Conservation (phyloP, 1,140 invertebrate species). For the Drosophila malerkotliana region DNA sequence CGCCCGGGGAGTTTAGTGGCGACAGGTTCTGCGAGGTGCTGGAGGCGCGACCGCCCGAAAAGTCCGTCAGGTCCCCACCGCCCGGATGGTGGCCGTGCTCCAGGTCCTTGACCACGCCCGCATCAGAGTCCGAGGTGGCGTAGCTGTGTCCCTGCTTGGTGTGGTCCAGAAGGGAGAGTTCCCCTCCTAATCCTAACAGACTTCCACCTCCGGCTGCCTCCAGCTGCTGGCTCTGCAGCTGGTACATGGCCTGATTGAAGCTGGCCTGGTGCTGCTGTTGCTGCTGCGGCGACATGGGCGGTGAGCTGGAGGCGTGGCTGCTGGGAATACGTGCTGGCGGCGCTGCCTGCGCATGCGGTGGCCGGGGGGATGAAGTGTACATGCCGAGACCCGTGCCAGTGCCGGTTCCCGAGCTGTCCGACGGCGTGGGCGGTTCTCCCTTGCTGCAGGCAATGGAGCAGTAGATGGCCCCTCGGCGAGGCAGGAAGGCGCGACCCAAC, state of each 20-base stretch:
- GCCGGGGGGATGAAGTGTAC: conserved; percentile 79
- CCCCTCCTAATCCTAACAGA: conserved; percentile 39
- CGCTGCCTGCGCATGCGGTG: conserved; percentile 28
- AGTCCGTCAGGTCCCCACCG: conserved; percentile 71
- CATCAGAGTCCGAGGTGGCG: conserved; percentile 75
- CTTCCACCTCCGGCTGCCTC: conserved; percentile 55
- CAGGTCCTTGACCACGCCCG: conserved; percentile 75
- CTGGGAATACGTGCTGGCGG: conserved; percentile 70
- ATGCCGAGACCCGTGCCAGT: conserved; percentile 73
- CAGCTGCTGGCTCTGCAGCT: conserved; percentile 79
- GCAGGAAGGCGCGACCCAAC: conserved; percentile 96
- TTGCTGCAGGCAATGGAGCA: conserved; percentile 97
- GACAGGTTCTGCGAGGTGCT: conserved; percentile 79
- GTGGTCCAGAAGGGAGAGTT: conserved; percentile 43
- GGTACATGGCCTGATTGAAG: conserved; percentile 83
- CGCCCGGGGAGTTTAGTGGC: conserved; percentile 74
- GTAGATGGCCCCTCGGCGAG: conserved; percentile 96
- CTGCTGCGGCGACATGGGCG: conserved; percentile 81
- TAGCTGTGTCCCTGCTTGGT: conserved; percentile 61
- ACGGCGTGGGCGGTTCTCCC: conserved; percentile 92
- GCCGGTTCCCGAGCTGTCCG: conserved; percentile 89
- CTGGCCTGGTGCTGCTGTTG: conserved; percentile 79
- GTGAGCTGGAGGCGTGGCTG: conserved; percentile 79
- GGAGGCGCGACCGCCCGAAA: conserved; percentile 63
- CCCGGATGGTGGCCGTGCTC: conserved; percentile 47